Base-by-base conservation (phyloP, 2,797 vertebrate genomes). In the Bovichtus diacanthus region DNA sequence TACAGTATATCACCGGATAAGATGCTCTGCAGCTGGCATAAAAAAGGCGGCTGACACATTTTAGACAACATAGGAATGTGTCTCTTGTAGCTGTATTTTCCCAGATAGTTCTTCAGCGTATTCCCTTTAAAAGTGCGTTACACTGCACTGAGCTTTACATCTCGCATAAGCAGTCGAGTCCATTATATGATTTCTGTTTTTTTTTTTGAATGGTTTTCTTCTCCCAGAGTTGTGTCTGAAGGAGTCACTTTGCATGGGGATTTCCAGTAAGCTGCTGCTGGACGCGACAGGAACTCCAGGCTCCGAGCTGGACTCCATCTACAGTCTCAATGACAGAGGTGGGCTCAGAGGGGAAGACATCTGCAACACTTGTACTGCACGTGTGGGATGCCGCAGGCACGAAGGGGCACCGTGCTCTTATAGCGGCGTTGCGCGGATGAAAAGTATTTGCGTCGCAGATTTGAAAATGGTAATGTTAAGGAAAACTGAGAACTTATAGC, bases 221-320 rank as follows among this genome's bases (percentile, higher is more conserved):
- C 56, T 39, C 39, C 15, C 91, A 97, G 97, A 97, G 88, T 75
- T 97, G 90, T 96, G 96, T 76, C 90, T 96, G 39, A 96, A 96
- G 91, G 97, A 97, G 90, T 96, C 96, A 13, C 93, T 97, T 39
- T 97, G 96, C 76, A 96, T 97, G 95, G 97, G 96, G 10, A 76
- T 97, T 64, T 96, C 96, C 70, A 97, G 97, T 74, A 96, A 96
- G 62, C 94, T 96, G 61, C 95, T 97, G 78, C 88, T 97, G 91
- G 96, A 97, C 49, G 94, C 96, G 15, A 92, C 96, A 5, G 94
- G 95, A 46, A 83, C 88, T 10, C 91, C 70, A 9, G 74, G 80
- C 27, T 91, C 95, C 6, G 96, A 97, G 60, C 89, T 96, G 83
- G 96, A 96, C 74, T 94, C 95, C 70, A 94, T 93, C 86, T 95